Percentiles rank a stretch among this genome's conserved stretches.
phyloP scores from a whole-genome alignment of 2,797 vertebrate species.

The Chloroceryle inda region DNA sequence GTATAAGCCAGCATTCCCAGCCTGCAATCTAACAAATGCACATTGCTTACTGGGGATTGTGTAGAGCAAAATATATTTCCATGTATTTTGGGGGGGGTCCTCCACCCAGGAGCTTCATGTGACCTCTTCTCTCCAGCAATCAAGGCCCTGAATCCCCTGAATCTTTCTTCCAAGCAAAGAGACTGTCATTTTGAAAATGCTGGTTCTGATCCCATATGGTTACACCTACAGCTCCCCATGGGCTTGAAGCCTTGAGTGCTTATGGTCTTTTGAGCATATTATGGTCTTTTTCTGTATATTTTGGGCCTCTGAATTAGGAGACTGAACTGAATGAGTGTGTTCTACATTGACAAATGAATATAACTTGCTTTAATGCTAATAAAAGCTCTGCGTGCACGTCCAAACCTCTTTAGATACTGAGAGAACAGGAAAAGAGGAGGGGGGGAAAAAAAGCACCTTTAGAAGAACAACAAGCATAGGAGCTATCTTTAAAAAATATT shows the following conservation, averaged over 20 bases:
- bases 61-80: neutral
- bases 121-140: neutral
- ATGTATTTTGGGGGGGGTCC: rapidly evolving
- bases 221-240: neutral
- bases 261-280: too few relatives aligned
- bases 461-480: neutral
- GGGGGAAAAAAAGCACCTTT: rapidly evolving
- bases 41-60: neutral
- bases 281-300: neutral
- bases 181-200: neutral
- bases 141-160: neutral
- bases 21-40: neutral
- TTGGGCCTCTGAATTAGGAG: neutral
- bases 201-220: neutral
- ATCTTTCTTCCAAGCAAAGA: neutral
- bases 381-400: rapidly evolving
- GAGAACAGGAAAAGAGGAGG: rapidly evolving
- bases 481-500: neutral
- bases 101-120: neutral
- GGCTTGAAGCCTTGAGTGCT: neutral
- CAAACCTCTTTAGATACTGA: neutral
- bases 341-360: neutral
- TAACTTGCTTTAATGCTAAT: rapidly evolving
- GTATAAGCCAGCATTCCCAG: neutral
- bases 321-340: neutral